Evolutionary conservation across 2,888 invertebrate genomes (phyloP), one percentile per base, ranked within the genome.

Genomic region (Agrypnus murinus): DNA sequence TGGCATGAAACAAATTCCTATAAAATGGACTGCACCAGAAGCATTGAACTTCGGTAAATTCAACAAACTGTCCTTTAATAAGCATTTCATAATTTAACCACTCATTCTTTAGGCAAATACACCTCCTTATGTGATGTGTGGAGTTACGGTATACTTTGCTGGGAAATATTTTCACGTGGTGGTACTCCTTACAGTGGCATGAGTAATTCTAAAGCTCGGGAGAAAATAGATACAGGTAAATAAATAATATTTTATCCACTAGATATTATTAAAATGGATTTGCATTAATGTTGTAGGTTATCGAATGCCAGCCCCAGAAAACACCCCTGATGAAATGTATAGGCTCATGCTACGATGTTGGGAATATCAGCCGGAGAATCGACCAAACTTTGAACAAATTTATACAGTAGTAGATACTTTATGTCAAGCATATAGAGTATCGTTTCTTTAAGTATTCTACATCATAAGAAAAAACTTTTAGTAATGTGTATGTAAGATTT

Each of bases 11-110:
- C 97, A 98, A 88, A 98, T 98, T 79, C 98, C 98, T 0, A 97
- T 98, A 72, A 98, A 98, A 86, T 98, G 98, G 98, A 98, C 98
- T 0, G 97, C 98, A 1, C 98, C 98, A 0, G 98, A 98, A 87
- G 97, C 98, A 1, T 88, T 98, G 9, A 97, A 97, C 86, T 97
- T 95, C 84, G 97, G 97, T 92, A 84, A 86, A 85, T 72, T 45
- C 31, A 78, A 43, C 17, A 50, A n/a, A 2, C 3, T 25, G 25
- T 53, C 14, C 14, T 57, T n/a, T n/a, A n/a, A n/a, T n/a, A n/a
- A n/a, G n/a, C n/a, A n/a, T n/a, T n/a, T n/a, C n/a, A n/a, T n/a
- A 58, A 50, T 45, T 8, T 48, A 40, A 2, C 17, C 43, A 25
- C 53, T 25, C 60, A 43, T 73, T 69, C n/a, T n/a, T 0, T 81